phyloP scores from a whole-genome alignment of 2,797 vertebrate species.

The Pseudochirops corinnae region DNA sequence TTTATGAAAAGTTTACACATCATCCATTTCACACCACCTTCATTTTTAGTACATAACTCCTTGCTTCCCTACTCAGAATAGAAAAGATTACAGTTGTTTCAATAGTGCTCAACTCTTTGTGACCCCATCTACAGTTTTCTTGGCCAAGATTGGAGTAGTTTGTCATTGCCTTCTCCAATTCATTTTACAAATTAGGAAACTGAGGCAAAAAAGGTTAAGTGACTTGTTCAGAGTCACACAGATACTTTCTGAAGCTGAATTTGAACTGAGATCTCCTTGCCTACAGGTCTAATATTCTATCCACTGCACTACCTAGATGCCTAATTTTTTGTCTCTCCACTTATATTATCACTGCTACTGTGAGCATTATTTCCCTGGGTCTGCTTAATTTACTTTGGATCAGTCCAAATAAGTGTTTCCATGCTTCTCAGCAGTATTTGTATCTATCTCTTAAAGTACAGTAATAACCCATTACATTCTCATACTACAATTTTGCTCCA shows the following conservation, averaged over 20 bases:
- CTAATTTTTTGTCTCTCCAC: background rate
- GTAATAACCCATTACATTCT: background rate
- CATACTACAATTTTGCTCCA: background rate
- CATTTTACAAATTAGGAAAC: background rate
- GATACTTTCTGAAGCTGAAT: background rate
- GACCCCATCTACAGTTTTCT: background rate
- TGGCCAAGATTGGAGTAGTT: background rate
- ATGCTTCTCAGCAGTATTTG: background rate
- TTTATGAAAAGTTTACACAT: background rate
- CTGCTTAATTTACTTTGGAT: background rate
- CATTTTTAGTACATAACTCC: background rate
- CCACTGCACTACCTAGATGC: background rate
- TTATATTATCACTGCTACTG: background rate
- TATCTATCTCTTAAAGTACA: background rate
- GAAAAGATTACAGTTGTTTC: background rate
- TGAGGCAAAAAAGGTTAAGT: background rate
- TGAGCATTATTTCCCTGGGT: background rate
- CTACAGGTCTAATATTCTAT: background rate
- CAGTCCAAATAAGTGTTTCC: background rate
- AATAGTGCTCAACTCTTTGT: background rate
- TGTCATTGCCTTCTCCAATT: background rate
- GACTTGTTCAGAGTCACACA: background rate
- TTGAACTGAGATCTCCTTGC: background rate
- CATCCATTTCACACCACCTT: background rate
- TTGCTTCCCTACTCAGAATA: background rate